Evolutionary conservation across 2,888 invertebrate genomes (phyloP).

Genomic region (Thera britannica): DNA sequence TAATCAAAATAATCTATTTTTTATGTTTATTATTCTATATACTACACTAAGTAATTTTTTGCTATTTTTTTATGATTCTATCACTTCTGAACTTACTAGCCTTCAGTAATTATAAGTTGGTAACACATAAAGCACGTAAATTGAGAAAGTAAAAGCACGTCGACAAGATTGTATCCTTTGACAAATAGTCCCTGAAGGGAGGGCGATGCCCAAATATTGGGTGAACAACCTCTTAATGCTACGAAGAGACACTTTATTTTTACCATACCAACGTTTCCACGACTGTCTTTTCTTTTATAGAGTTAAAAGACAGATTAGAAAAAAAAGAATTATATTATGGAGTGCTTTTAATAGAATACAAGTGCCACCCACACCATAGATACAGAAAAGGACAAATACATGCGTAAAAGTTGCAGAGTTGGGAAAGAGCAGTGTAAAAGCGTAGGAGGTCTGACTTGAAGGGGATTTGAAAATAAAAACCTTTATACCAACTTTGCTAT

Average conservation of each 20-base stretch:
- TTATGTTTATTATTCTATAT: too few species aligned
- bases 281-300: constrained; percentile 51
- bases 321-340: constrained; percentile 38
- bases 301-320: constrained; percentile 40
- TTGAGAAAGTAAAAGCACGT: constrained; percentile 57
- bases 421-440: constrained; percentile 5
- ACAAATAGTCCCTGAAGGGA: constrained; percentile 73
- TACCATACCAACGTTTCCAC: constrained; percentile 68
- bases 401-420: constrained; percentile 2
- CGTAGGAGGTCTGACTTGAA: constrained; percentile 3
- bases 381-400: constrained; percentile 32
- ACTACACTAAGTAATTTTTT: too few species aligned
- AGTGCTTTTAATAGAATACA: constrained; percentile 46
- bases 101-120: constrained; percentile 7
- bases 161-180: constrained; percentile 69
- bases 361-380: constrained; percentile 39
- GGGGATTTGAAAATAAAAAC: not conserved
- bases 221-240: constrained; percentile 84
- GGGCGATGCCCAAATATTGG: constrained; percentile 81
- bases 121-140: constrained; percentile 46
- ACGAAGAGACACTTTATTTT: constrained; percentile 82
- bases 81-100: not conserved
- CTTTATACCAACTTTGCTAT: too few species aligned
- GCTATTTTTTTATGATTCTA: not conserved
- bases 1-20: too few species aligned